Base-by-base conservation (phyloP, 2,113 vertebrate genomes). In the Cyanistes caeruleus region DNA sequence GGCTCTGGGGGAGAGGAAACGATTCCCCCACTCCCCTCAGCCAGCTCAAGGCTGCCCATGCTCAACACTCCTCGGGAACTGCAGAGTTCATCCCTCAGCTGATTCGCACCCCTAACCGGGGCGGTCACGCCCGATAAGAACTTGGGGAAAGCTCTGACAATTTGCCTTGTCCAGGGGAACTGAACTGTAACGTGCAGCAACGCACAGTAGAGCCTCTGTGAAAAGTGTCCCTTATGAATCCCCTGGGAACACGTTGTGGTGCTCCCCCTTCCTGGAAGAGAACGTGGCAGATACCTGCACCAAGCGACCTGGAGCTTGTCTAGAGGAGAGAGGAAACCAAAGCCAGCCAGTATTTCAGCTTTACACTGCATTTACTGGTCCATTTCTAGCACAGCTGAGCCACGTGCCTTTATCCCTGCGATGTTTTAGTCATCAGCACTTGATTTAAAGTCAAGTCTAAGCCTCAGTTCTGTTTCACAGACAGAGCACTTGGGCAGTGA, bases 181-280 rank as follows among this genome's bases (percentile, higher is more conserved):
- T 51, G 48, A 82, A 13, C 77, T 30, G 73, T 27, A 33, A 76
- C 39, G 39, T 39, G 39, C 39, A 39, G 39, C 11, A 39, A 39
- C 39, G 39, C 31, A 17, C 80, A 35, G 87, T 8, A 18, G 18
- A 83, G 93, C 72, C 94, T 75, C 35, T n/a, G 80, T 6, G 58
- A 2, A 3, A 56, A 65, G 5, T 0, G 4, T 2, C 7, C 14
- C 19, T 33, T 4, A 12, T 4, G 20, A 58, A 63, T 13, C n/a
- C 63, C 82, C 84, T 20, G 73, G 80, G 87, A 79, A 83, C 84
- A 48, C 41, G 37, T 13, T 8, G 6, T 0, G 9, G 87, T 44
- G 70, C 74, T 51, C 69, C 62, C 15, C 72, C 51, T 30, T 51
- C 77, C 93, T 59, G 67, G 33, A 58, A 76, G 43, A 39, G 60